These are phyloP conservation scores for Muntiacus muntjak DNA, from an alignment of 2,113 vertebrate genomes.

Conservation along the genomic window DNA sequence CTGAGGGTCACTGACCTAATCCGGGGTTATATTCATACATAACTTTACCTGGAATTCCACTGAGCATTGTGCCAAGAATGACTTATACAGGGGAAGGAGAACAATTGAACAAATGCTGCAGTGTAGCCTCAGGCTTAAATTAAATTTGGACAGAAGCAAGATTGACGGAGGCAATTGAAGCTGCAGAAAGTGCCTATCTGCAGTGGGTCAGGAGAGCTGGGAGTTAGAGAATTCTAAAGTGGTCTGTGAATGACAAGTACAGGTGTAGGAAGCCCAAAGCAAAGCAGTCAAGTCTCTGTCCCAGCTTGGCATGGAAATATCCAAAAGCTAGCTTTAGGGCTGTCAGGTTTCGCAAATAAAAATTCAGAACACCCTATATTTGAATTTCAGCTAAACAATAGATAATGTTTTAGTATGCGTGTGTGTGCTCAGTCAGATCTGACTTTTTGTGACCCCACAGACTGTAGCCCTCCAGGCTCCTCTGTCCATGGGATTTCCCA, in stretches of 20 bases:
- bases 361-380: neutral
- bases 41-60: slow-evolving; percentile 39
- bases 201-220: slow-evolving; percentile 1
- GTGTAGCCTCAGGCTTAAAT: slow-evolving; percentile 34
- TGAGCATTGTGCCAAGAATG: neutral
- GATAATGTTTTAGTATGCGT: neutral
- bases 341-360: neutral
- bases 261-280: neutral
- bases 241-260: neutral
- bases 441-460: neutral
- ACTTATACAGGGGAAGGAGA: neutral
- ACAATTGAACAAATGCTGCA: neutral
- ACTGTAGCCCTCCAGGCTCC: neutral
- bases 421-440: neutral
- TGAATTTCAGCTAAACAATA: neutral
- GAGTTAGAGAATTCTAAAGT: slow-evolving; percentile 37
- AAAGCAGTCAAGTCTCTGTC: neutral
- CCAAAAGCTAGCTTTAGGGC: neutral
- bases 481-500: neutral
- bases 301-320: neutral
- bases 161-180: neutral
- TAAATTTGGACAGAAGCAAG: slow-evolving; percentile 31
- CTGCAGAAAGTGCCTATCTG: neutral
- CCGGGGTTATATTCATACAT: slow-evolving; percentile 13
- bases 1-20: slow-evolving; percentile 18